phyloP scores from a whole-genome alignment of 2,113 vertebrate genomes.

The Hydrolagus affinis region DNA sequence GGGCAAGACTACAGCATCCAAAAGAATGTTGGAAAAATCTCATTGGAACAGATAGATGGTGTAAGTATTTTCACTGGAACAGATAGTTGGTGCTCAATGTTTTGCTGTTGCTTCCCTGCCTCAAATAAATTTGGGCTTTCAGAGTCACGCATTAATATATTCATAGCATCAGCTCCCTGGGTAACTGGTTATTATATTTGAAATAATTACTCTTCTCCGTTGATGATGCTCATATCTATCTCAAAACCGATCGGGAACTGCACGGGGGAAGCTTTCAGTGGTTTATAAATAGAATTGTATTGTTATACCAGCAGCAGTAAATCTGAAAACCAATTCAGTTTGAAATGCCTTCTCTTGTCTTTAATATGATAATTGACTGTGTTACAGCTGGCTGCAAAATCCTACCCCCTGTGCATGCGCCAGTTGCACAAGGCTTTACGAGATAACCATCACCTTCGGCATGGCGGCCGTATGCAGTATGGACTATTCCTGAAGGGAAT shows the following conservation, averaged over 20 bases:
- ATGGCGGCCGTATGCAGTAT: slow-evolving; percentile 91
- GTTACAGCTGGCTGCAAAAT: slow-evolving; percentile 72
- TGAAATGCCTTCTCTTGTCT: not conserved
- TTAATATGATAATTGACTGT: not conserved
- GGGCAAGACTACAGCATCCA: slow-evolving; percentile 88
- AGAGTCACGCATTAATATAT: no score
- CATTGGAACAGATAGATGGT: slow-evolving; percentile 83
- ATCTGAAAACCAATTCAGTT: not conserved
- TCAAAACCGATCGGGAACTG: not conserved
- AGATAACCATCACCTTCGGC: slow-evolving; percentile 86
- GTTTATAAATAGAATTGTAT: not conserved
- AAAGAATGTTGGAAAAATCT: slow-evolving; percentile 80
- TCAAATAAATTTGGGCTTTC: not conserved
- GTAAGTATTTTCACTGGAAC: slow-evolving; percentile 81
- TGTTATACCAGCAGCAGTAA: not conserved
- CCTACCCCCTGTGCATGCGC: slow-evolving; percentile 88
- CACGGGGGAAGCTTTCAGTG: not conserved
- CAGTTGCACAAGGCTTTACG: slow-evolving; percentile 78
- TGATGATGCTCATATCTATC: not conserved
- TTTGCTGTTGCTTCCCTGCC: not conserved
- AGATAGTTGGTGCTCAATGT: slow-evolving; percentile 80
- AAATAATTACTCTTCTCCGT: not conserved
- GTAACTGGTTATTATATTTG: no score
- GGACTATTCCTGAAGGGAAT: slow-evolving; percentile 94
- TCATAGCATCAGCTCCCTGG: no score